A percentile compares a stretch with the other conserved stretches of the same genome.
These are phyloP conservation scores for Atherinosoma microstoma DNA, from an alignment of 2,797 vertebrate genomes.

Conservation along the genomic window DNA sequence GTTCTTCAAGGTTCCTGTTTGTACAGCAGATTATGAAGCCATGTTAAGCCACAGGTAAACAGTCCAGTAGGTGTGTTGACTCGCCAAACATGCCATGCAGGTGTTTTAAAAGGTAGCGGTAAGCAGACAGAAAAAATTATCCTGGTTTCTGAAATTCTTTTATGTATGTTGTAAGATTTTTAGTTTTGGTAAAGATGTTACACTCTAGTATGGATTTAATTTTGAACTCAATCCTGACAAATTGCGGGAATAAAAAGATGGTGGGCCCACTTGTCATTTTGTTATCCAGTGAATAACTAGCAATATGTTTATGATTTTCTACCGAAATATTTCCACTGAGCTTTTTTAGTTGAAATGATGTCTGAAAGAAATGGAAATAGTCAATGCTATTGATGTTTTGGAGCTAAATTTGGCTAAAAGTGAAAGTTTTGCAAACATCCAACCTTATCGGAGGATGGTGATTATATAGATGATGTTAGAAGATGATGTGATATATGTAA, in stretches of 20 bases:
- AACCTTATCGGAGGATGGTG: no score
- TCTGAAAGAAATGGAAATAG: no score
- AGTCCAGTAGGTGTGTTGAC: slow-evolving; percentile 11
- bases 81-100: slow-evolving; percentile 1
- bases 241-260: not conserved
- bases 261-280: not conserved
- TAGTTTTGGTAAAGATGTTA: not conserved
- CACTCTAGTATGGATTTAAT: no score
- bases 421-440: no score
- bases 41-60: not conserved
- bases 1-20: not conserved
- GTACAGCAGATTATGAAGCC: not conserved
- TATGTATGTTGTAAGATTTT: not conserved
- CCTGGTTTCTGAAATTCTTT: not conserved
- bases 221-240: not conserved
- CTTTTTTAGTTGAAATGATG: no score
- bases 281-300: no score
- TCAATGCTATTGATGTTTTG: no score
- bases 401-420: no score
- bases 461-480: no score
- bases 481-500: no score
- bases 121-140: not conserved
- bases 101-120: not conserved
- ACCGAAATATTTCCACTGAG: no score
- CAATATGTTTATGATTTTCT: no score